Percentiles rank a stretch among this genome's conserved stretches.
phyloP scores from a whole-genome alignment of 2,888 invertebrate species.

The Mylabris sibirica region DNA sequence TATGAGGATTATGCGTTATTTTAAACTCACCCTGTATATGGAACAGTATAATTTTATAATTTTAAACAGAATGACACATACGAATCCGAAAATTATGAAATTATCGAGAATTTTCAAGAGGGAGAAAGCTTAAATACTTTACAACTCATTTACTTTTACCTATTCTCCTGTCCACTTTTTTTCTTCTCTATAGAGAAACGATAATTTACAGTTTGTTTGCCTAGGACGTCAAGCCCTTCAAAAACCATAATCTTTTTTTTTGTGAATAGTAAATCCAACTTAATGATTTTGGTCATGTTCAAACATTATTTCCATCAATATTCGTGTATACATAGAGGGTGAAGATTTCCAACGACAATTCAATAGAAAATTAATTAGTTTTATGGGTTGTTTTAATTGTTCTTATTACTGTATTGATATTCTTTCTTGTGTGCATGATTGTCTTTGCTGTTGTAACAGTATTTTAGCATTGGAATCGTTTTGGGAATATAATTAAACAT shows the following conservation, averaged over 20 bases:
- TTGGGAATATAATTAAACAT: slow-evolving; percentile 31
- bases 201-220: slow-evolving; percentile 13
- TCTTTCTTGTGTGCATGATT: background rate
- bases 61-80: too few relatives aligned
- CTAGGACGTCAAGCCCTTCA: slow-evolving; percentile 1
- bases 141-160: background rate
- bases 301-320: slow-evolving; percentile 15
- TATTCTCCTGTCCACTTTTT: background rate
- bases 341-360: background rate
- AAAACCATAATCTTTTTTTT: slow-evolving; percentile 21
- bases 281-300: slow-evolving; percentile 22
- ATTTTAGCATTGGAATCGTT: slow-evolving; percentile 8
- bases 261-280: slow-evolving; percentile 16
- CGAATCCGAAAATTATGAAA: slow-evolving; percentile 2
- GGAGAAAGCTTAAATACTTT: background rate
- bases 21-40: too few relatives aligned
- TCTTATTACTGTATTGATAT: background rate
- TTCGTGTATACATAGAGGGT: background rate
- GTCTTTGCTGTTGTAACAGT: background rate
- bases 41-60: too few relatives aligned
- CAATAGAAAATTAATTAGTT: background rate
- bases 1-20: too few relatives aligned
- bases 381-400: background rate
- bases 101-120: too few relatives aligned
- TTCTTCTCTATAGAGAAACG: background rate